A percentile compares a stretch with the other conserved stretches of the same genome.
These are phyloP conservation scores for Sinodicranocentrus sp. DNA, from an alignment of 2,888 invertebrate genomes.

Conservation along the genomic window DNA sequence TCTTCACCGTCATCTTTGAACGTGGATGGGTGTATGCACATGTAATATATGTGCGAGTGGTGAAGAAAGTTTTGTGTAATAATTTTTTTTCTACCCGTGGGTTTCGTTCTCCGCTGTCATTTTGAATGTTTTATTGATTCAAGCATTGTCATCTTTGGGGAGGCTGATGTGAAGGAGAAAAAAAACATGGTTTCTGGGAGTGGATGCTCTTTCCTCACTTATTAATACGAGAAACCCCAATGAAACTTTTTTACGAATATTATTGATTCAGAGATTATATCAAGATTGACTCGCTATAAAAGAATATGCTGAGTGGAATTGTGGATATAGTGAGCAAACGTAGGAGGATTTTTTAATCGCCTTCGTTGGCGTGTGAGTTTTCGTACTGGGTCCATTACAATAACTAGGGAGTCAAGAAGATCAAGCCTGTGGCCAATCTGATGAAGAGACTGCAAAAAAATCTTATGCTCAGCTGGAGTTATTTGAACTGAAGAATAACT, in stretches of 20 bases:
- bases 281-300: neutral
- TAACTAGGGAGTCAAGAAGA: neutral
- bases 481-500: too few relatives aligned
- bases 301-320: neutral
- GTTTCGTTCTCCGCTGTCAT: constrained; percentile 52
- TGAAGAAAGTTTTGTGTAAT: constrained; percentile 39
- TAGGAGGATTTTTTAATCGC: constrained; percentile 26
- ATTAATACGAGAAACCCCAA: neutral
- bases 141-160: constrained; percentile 60
- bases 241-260: neutral
- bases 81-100: constrained; percentile 8
- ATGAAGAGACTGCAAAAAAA: constrained; percentile 4
- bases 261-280: constrained; percentile 1
- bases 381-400: neutral
- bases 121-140: constrained; percentile 64
- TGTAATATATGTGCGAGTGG: constrained; percentile 19
- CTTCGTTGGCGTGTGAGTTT: constrained; percentile 22
- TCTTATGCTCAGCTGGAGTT: constrained; percentile 14
- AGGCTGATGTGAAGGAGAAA: constrained; percentile 19
- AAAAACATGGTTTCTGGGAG: constrained; percentile 42
- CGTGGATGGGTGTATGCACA: constrained; percentile 56
- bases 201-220: constrained; percentile 37
- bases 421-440: neutral
- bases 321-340: neutral
- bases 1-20: constrained; percentile 11